Percentiles rank a stretch among this genome's conserved stretches.
Conservation (phyloP, 2,888 invertebrate species). For the Drosophila hawaiiensis region DNA sequence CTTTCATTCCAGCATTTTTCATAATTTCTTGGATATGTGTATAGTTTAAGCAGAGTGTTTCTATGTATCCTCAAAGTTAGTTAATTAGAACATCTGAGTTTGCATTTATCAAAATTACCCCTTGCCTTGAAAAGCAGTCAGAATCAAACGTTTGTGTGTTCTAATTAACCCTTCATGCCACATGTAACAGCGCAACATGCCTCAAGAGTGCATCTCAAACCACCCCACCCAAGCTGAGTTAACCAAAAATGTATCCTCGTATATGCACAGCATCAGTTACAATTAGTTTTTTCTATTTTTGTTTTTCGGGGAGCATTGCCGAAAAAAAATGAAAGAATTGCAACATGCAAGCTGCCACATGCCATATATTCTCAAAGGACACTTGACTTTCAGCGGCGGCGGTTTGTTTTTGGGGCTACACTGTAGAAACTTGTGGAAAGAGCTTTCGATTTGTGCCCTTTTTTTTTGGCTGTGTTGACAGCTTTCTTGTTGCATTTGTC, state of each 20-base stretch:
- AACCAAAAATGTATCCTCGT: constrained; percentile 3
- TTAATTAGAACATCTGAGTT: background rate
- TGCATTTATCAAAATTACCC: background rate
- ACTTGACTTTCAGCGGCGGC: constrained; percentile 76
- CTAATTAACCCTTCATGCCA: constrained; percentile 72
- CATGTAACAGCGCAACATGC: constrained; percentile 60
- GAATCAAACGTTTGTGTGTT: constrained; percentile 46
- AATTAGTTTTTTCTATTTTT: constrained; percentile 64
- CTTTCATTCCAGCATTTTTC: background rate
- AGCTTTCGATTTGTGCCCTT: constrained; percentile 15
- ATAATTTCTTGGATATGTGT: background rate
- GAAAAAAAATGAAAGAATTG: constrained; percentile 77
- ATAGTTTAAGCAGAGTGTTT: background rate
- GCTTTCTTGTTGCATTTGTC: constrained; percentile 66
- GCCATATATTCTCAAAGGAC: constrained; percentile 81
- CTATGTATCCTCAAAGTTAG: background rate
- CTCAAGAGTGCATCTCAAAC: constrained; percentile 54
- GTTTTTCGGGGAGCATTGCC: constrained; percentile 53
- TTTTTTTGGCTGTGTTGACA: constrained; percentile 65
- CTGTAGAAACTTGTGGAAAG: background rate
- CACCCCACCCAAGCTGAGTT: constrained; percentile 5
- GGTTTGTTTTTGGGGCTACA: constrained; percentile 53
- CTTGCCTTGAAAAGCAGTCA: background rate
- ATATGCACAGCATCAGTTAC: constrained; percentile 37
- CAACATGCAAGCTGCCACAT: constrained; percentile 62